phyloP scores from a whole-genome alignment of 2,797 vertebrate species.

The Catamblyrhynchus diadema region DNA sequence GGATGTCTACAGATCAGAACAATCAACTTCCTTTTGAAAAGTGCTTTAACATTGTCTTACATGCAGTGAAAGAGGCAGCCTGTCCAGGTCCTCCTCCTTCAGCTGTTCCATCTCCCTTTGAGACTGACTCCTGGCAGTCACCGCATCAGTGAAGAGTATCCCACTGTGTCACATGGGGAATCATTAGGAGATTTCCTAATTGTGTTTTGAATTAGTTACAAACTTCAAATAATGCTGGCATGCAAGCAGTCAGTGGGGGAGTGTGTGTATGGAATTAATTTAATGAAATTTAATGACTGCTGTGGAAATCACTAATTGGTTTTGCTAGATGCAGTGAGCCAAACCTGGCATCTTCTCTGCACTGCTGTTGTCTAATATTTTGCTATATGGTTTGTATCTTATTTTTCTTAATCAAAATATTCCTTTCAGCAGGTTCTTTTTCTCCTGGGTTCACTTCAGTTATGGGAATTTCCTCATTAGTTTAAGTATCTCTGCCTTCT shows the following conservation, averaged over 20 bases:
- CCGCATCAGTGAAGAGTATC: neutral
- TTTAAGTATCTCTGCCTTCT: neutral
- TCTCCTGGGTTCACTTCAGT: neutral
- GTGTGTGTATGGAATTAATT: constrained; percentile 15
- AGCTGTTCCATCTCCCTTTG: neutral
- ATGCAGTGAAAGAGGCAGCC: neutral
- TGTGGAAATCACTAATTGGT: constrained; percentile 27
- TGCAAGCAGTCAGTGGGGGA: neutral
- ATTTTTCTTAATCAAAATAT: neutral
- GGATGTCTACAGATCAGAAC: neutral
- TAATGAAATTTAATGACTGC: neutral
- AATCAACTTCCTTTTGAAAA: neutral
- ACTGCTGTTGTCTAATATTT: neutral
- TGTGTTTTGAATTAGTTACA: constrained; percentile 23
- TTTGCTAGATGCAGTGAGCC: neutral
- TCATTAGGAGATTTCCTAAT: constrained; percentile 32
- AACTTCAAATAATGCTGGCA: neutral
- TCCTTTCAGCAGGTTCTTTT: neutral
- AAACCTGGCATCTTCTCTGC: neutral
- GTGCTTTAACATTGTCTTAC: neutral
- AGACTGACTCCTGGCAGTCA: constrained; percentile 20
- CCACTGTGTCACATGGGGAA: neutral
- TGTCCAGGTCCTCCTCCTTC: neutral
- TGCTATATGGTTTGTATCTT: neutral
- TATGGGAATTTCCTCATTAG: neutral